These are phyloP conservation scores for Byasa hedistus DNA, from an alignment of 2,888 invertebrate genomes.

Conservation along the genomic window DNA sequence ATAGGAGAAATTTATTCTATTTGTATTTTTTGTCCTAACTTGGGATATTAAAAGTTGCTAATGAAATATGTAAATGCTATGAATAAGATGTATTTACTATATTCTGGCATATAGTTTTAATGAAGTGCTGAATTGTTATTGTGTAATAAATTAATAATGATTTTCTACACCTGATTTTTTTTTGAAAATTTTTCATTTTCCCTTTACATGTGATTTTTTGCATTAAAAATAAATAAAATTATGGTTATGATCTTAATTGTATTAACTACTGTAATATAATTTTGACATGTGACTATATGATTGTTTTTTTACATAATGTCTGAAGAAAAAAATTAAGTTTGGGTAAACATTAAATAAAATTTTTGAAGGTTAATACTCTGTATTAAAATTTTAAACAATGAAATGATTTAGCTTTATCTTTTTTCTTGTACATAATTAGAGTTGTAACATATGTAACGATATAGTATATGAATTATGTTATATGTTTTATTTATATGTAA, in stretches of 20 bases:
- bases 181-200: neutral
- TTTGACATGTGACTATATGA: too few species aligned
- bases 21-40: neutral
- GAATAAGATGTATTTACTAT: conserved; percentile 19
- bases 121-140: conserved; percentile 23
- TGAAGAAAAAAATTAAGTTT: too few species aligned
- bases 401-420: neutral
- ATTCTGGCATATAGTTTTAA: conserved; percentile 16
- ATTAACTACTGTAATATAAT: too few species aligned
- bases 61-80: conserved; percentile 8
- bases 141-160: conserved; percentile 23
- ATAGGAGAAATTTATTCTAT: neutral
- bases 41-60: neutral
- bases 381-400: neutral
- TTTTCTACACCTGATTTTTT: conserved; percentile 20
- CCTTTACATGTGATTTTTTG: neutral
- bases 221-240: too few species aligned
- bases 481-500: neutral
- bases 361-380: neutral
- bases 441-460: neutral
- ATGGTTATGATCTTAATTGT: too few species aligned
- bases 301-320: too few species aligned
- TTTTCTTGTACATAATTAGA: neutral
- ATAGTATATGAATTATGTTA: neutral
- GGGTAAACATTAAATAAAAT: too few species aligned